A percentile compares a stretch with the other conserved stretches of the same genome.
Evolutionary conservation across 2,113 vertebrate species (phyloP).

Genomic region (Osmerus mordax): DNA sequence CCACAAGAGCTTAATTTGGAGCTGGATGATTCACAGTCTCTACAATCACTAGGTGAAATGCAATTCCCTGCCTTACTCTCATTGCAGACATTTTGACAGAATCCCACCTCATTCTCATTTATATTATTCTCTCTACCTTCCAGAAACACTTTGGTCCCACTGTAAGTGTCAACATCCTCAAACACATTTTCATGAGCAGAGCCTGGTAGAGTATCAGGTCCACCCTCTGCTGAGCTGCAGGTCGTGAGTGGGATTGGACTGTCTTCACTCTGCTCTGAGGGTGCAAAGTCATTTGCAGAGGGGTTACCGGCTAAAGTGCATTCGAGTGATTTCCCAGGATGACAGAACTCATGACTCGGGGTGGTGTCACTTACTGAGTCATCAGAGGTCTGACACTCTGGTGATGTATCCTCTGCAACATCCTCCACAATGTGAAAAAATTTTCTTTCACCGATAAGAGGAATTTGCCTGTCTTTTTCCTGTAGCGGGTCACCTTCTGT

Average conservation of each 20-base stretch:
- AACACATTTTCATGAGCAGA: no score
- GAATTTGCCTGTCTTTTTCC: constrained; percentile 31
- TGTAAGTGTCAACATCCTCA: no score
- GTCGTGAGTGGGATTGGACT: constrained; percentile 26
- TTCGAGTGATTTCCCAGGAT: constrained; percentile 40
- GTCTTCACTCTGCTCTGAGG: constrained; percentile 27
- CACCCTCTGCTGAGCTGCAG: constrained; percentile 20
- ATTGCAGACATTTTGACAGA: constrained; percentile 33
- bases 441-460: constrained; percentile 32
- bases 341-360: constrained; percentile 38
- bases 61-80: constrained; percentile 14
- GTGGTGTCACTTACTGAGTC: constrained; percentile 28
- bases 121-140: constrained; percentile 34
- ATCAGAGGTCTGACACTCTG: constrained; percentile 29
- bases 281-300: constrained; percentile 21
- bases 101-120: constrained; percentile 18
- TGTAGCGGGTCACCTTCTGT: constrained; percentile 18
- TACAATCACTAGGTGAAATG: constrained; percentile 35
- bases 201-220: no score
- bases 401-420: constrained; percentile 34
- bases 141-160: constrained; percentile 11
- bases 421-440: constrained; percentile 15
- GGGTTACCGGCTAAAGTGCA: constrained; percentile 21
- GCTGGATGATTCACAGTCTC: constrained; percentile 31
- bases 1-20: constrained; percentile 22